phyloP scores from a whole-genome alignment of 2,113 vertebrate genomes.

The Recurvirostra avosetta region DNA sequence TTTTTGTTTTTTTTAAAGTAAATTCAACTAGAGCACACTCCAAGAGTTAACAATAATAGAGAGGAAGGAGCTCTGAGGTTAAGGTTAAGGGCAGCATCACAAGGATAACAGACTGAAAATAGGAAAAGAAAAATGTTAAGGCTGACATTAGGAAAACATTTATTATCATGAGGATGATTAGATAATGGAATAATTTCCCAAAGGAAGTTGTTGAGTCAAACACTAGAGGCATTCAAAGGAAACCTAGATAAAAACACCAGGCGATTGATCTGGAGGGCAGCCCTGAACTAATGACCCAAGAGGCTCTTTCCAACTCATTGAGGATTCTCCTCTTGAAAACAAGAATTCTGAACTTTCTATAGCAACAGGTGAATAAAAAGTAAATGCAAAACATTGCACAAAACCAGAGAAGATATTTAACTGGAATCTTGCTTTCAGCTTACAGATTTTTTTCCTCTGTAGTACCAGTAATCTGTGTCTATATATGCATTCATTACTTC shows the following conservation, averaged over 20 bases:
- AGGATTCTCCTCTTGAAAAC: slow-evolving; percentile 5
- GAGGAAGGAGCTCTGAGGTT: neutral
- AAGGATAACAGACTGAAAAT: slow-evolving; percentile 27
- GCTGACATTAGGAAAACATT: slow-evolving; percentile 51
- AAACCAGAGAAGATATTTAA: neutral
- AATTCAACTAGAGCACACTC: neutral
- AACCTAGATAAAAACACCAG: slow-evolving; percentile 42
- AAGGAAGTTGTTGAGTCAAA: slow-evolving; percentile 55
- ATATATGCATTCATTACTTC: neutral
- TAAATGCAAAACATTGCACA: neutral
- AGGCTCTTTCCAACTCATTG: slow-evolving; percentile 20
- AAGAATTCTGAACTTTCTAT: neutral
- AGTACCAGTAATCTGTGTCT: neutral
- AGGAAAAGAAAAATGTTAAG: slow-evolving; percentile 24
- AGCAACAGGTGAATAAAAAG: neutral
- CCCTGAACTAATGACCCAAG: slow-evolving; percentile 28
- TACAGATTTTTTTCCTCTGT: neutral
- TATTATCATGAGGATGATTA: slow-evolving; percentile 55
- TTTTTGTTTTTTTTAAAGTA: neutral
- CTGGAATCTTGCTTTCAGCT: neutral
- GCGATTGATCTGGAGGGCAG: slow-evolving; percentile 2
- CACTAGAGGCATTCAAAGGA: slow-evolving; percentile 49
- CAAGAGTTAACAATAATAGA: neutral
- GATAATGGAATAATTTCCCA: slow-evolving; percentile 59
- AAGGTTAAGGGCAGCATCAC: slow-evolving; percentile 26